A percentile compares a stretch with the other conserved stretches of the same genome.
phyloP scores from a whole-genome alignment of 92 coral and sea anemone species.

The Heliopora coerulea region DNA sequence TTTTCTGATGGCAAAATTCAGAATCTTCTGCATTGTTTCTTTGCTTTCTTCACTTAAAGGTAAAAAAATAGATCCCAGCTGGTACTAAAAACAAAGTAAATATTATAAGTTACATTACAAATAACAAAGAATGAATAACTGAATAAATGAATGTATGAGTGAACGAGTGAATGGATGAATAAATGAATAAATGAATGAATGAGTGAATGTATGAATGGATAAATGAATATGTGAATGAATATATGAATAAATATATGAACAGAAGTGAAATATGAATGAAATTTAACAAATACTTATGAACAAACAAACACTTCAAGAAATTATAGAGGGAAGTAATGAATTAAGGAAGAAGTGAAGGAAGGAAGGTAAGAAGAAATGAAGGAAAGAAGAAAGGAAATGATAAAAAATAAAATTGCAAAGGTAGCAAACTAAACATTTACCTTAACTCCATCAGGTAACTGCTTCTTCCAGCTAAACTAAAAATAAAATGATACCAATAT shows the following conservation, averaged over 20 bases:
- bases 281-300: too few relatives aligned
- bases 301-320: too few relatives aligned
- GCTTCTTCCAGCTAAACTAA: constrained; percentile 86
- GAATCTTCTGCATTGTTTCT: constrained; percentile 49
- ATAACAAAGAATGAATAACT: neutral
- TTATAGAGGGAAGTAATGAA: neutral
- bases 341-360: too few relatives aligned
- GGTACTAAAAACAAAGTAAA: constrained; percentile 56
- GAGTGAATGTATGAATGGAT: too few relatives aligned
- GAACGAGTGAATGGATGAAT: too few relatives aligned
- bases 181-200: too few relatives aligned
- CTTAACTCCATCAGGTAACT: constrained; percentile 81
- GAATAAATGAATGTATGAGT: too few relatives aligned
- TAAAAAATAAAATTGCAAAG: too few relatives aligned
- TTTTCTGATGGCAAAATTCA: constrained; percentile 70
- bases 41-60: constrained; percentile 42
- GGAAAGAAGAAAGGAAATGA: too few relatives aligned
- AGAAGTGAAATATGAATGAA: neutral
- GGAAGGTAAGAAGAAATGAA: too few relatives aligned
- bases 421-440: constrained; percentile 27
- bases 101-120: neutral
- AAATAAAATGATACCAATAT: neutral
- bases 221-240: too few relatives aligned
- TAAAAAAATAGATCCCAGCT: constrained; percentile 70
- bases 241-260: too few relatives aligned